Evolutionary conservation across 1,140 invertebrate species (phyloP), one percentile per base, ranked within the genome.

Genomic region (Leptinotarsa defecta): DNA sequence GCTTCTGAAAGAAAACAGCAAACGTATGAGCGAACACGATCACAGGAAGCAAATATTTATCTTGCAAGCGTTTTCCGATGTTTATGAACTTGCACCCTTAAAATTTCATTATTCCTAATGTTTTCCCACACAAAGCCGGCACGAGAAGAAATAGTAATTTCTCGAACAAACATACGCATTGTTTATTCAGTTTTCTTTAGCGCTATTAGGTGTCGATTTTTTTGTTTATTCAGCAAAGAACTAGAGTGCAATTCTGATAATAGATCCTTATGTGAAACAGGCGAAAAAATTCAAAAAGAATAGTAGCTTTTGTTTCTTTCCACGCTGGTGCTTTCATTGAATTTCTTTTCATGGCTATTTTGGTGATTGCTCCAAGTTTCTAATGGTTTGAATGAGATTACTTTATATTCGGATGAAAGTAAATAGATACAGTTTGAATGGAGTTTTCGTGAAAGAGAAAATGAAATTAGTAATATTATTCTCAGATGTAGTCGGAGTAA

Each of bases 81-180:
- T 48, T 68, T 34, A 19, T 68, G 43, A 68, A 68, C 24, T 68
- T 15, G n/a, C 67, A 68, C 24, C 67, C 67, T 68, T 68, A 43
- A 68, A 68, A 68, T 48, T 68, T 48, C 67, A 68, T 68, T 68
- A 68, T 68, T 68, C 49, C 67, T 68, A 49, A 68, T 68, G 43
- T 68, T 68, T 68, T 68, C 43, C 67, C 19, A 43, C 52, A 57
- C 52, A 57, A 57, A 15, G 52, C 52, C 52, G 13, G n/a, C 52
- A 19, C 2, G 52, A 57, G 52, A 19, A 57, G 52, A 43, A 43
- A 43, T 43, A 43, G 11, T 43, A 43, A 43, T 43, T 43, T 43
- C 34, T 43, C 34, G 8, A 57, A 57, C 52, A 57, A 57, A 57
- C n/a, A 57, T 57, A 4, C 15, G 6, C 52, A 19, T 17, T 57